These are phyloP conservation scores for Eueremaeus valkanovi DNA, from an alignment of 2,888 invertebrate species.

Conservation along the genomic window DNA sequence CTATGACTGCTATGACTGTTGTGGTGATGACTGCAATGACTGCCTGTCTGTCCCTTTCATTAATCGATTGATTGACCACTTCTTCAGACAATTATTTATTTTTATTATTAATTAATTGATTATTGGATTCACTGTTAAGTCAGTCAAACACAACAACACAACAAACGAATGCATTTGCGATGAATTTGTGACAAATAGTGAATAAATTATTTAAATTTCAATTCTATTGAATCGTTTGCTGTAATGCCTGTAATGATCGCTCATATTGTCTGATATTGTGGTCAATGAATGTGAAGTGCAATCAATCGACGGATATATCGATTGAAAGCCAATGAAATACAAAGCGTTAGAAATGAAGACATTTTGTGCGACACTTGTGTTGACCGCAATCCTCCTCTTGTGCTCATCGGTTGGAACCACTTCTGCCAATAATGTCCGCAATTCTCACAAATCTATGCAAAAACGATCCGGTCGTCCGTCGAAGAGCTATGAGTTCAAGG, in stretches of 20 bases:
- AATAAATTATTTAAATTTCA: no score
- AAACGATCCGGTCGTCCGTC: slow-evolving; percentile 67
- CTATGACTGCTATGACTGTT: slow-evolving; percentile 24
- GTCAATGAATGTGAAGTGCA: slow-evolving; percentile 37
- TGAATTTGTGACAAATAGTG: slow-evolving; percentile 7
- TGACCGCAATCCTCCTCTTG: background rate
- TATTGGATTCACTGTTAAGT: background rate
- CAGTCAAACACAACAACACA: background rate
- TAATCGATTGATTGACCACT: background rate
- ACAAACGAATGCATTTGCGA: background rate
- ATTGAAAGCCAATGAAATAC: background rate
- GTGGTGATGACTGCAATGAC: slow-evolving; percentile 27
- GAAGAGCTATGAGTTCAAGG: slow-evolving; percentile 84
- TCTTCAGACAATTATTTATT: background rate
- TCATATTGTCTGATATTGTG: slow-evolving; percentile 19
- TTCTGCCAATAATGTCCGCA: slow-evolving; percentile 13
- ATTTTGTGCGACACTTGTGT: background rate
- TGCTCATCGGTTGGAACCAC: background rate
- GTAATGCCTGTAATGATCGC: background rate
- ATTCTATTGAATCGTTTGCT: background rate
- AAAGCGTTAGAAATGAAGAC: background rate
- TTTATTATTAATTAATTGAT: background rate
- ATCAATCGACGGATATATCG: background rate
- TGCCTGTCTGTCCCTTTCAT: slow-evolving; percentile 1
- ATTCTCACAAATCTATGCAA: slow-evolving; percentile 27